Evolutionary conservation across 2,888 invertebrate genomes (phyloP).

Genomic region (Xylophagus ater): DNA sequence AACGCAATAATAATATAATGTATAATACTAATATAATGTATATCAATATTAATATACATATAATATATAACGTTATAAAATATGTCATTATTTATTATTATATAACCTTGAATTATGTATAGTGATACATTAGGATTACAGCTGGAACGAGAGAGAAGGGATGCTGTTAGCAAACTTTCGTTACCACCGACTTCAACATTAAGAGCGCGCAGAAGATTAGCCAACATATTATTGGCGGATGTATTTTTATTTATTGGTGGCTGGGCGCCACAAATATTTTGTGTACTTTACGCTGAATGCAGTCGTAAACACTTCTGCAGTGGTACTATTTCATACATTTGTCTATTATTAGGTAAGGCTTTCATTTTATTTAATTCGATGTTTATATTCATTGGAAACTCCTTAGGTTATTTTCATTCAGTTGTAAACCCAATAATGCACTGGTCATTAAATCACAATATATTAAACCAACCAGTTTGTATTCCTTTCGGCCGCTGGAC

Average conservation of each 20-base stretch:
- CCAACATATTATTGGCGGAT: constrained; percentile 61
- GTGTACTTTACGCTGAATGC: constrained; percentile 47
- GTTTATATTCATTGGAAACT: constrained; percentile 5
- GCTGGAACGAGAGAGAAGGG: constrained; percentile 33
- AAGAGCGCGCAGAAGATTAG: constrained; percentile 57
- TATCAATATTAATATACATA: no score
- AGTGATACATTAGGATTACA: no score
- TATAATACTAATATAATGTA: no score
- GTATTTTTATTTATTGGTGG: constrained; percentile 61
- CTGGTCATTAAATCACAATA: constrained; percentile 65
- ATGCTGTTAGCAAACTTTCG: constrained; percentile 40
- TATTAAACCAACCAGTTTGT: constrained; percentile 45
- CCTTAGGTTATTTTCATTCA: constrained; percentile 61
- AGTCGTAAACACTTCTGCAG: constrained; percentile 35
- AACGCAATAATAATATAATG: no score
- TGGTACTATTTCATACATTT: constrained; percentile 36
- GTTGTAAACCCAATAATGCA: constrained; percentile 70
- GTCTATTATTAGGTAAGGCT: constrained; percentile 41
- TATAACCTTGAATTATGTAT: no score
- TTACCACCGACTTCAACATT: constrained; percentile 57
- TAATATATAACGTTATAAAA: no score
- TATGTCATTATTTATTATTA: no score
- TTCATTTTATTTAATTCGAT: background rate
- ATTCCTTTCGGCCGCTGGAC: constrained; percentile 41
- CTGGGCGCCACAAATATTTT: constrained; percentile 67